phyloP scores from a whole-genome alignment of 2,888 invertebrate species.

The Frankliniella fusca region DNA sequence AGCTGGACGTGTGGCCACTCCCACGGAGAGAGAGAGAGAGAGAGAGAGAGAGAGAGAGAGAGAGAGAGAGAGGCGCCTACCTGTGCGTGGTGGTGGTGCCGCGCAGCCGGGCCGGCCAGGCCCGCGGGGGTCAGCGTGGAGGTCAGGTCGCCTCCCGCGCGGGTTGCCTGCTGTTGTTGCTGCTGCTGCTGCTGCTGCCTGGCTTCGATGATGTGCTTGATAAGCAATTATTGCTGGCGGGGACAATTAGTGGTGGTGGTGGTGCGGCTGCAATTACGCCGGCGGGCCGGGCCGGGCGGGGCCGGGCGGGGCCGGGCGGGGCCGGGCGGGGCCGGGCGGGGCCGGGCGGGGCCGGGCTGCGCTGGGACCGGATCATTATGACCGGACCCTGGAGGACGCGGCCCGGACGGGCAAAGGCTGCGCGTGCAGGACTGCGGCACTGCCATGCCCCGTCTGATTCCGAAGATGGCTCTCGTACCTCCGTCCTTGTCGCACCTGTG shows the following conservation, averaged over 20 bases:
- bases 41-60: background rate
- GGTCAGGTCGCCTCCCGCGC: background rate
- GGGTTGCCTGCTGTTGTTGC: background rate
- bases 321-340: background rate
- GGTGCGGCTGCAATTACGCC: background rate
- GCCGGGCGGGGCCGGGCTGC: background rate
- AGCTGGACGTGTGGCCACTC: background rate
- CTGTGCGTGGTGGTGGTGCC: background rate
- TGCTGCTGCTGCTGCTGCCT: background rate
- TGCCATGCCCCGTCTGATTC: no score
- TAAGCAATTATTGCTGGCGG: conserved; percentile 7
- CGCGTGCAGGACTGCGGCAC: background rate
- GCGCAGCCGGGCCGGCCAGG: background rate
- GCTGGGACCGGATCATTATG: background rate
- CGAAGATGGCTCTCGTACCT: no score
- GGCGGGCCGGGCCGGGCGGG: background rate
- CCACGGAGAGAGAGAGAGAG: background rate
- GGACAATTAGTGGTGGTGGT: background rate
- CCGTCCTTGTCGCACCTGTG: no score
- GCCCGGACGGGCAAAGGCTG: background rate
- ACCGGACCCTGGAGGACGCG: background rate
- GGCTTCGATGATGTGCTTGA: conserved; percentile 23
- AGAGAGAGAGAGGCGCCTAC: background rate
- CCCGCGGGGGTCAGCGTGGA: background rate
- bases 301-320: background rate